Evolutionary conservation across 2,888 invertebrate genomes (phyloP).

Genomic region (Thecocarcelia acutangulata): DNA sequence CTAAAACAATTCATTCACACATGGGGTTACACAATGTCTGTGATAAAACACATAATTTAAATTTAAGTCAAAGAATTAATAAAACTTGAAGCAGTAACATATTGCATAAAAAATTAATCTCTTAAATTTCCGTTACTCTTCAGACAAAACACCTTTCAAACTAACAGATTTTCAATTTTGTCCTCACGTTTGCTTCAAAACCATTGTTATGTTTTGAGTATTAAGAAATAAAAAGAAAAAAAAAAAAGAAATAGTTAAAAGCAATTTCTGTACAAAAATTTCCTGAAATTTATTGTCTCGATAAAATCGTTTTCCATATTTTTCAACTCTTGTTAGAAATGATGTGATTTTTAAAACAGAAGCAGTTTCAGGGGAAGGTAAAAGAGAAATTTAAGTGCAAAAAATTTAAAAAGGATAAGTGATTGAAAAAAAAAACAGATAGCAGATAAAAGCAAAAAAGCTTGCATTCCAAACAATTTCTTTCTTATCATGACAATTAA

Average conservation of each 20-base stretch:
- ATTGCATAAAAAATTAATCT: not conserved
- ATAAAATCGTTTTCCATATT: conserved; percentile 32
- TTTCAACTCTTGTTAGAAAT: not conserved
- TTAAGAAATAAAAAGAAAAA: not conserved
- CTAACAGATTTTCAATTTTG: not conserved
- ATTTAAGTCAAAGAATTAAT: not conserved
- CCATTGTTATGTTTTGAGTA: conserved; percentile 27
- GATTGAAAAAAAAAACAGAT: not conserved
- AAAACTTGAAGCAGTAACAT: not conserved
- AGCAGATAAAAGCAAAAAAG: not conserved
- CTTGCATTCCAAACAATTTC: not conserved
- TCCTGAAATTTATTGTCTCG: conserved; percentile 47
- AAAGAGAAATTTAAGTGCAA: not conserved
- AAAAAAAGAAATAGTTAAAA: not conserved
- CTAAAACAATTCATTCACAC: conserved; percentile 32
- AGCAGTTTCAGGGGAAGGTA: not conserved
- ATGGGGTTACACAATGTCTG: not conserved
- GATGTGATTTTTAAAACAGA: not conserved
- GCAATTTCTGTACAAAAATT: conserved; percentile 37
- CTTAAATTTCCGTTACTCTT: conserved; percentile 5
- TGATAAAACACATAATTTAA: conserved; percentile 1
- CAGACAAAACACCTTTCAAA: not conserved
- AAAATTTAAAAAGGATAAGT: not conserved
- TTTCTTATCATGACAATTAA: no score
- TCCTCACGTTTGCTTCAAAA: conserved; percentile 4